Base-by-base conservation (phyloP, 2,888 invertebrate genomes). In the Morpho achilles region DNA sequence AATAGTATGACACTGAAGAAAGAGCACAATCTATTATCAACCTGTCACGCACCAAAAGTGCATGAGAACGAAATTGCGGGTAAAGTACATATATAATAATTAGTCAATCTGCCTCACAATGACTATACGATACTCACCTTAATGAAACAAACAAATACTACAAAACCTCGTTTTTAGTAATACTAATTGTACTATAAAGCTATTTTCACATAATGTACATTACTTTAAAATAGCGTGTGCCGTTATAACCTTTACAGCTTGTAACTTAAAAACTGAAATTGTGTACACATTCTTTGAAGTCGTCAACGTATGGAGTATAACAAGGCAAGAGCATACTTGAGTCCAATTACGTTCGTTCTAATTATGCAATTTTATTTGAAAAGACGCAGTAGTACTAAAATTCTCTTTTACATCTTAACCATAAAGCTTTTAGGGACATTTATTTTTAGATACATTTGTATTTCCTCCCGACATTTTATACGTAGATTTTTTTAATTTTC, bases 171-270 rank as follows among this genome's bases (percentile, higher is more conserved):
- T 50, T 41, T 49, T 49, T 42, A 23, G 16, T 43, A 22, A 51
- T 40, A 42, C 23, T 51, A 51, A 42, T 46, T 46, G 51, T 60
- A 64, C 63, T 60, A 59, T 64, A 63, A 60, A 62, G 58, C 60
- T 67, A 68, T 68, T 67, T 66, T 60, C 67, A 64, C 63, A 66
- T 62, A 60, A 63, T 61, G 63, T 64, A 65, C 63, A 64, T 69
- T 64, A 59, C 50, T 62, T 62, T 48, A 50, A 56, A 48, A 42
- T 50, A 53, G 16, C 58, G 56, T 60, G 60, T 52, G 40, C 53
- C 45, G 60, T 60, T 56, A 56, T 62, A 58, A 56, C 56, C 58
- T 62, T 60, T 58, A 60, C 47, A 16, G 53, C 43, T 8, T 10
- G 32, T 47, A 47, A 46, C 46, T 53, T 58, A 56, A 62, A 60